Base-by-base conservation (phyloP, 1,140 invertebrate genomes). In the Campoletis sonorensis region DNA sequence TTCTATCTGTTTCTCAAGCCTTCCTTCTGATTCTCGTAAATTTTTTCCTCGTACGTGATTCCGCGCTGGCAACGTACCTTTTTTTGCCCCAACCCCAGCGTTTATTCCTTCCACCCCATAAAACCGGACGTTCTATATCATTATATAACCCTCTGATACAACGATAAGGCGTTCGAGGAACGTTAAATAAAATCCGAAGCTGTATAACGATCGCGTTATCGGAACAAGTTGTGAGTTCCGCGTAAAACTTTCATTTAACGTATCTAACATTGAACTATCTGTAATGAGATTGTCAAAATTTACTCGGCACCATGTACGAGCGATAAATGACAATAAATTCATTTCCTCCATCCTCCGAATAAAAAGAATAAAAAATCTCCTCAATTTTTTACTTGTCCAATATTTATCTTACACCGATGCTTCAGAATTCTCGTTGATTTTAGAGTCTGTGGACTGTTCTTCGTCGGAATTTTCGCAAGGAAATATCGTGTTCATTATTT, bases 401-500 rank as follows among this genome's bases (percentile, higher is more conserved):
- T 11, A 10, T 45, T 13, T 11, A 45, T 45, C 40, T 45, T 61
- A 1, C 26, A 58, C 49, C 16, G 54, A 58, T 30, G 37, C 68
- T 68, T 26, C 15, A 10, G 37, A 58, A 58, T 37, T 26, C 16
- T 61, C 45, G 3, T 76, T 37, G 4, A 16, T 4, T 10, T 54
- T n/a, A 45, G 40, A 45, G 18, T 80, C 21, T n/a, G 2, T 51
- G 26, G 16, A 51, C 67, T 71, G 40, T 10, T 81, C 26, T 33
- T 79, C 80, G 26, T 58, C 77, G 58, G 49, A 40, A 16, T 23
- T 73, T 21, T 82, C 79, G 16, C 71, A 78, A 0, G 84, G 51
- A 10, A 78, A 82, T 13, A 88, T 13, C 0, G 82, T 10, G 16
- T 68, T 67, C 18, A 73, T 30, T 4, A 90, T 79, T 26, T 68